Evolutionary conservation across 2,797 vertebrate genomes (phyloP).

Genomic region (Phyllotis vaccarum): DNA sequence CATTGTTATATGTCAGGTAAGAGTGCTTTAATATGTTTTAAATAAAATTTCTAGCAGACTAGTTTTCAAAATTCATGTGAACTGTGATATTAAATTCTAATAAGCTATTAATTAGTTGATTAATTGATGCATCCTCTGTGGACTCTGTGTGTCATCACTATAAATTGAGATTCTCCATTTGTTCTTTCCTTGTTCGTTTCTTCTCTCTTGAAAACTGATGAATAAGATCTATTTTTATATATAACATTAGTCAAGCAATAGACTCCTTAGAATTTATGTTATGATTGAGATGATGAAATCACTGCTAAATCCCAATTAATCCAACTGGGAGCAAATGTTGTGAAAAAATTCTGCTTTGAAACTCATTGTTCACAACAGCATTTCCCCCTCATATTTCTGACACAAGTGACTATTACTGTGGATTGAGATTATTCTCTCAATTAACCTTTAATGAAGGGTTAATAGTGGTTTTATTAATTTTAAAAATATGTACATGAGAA

Average conservation of each 20-base stretch:
- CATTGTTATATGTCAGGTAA: not conserved
- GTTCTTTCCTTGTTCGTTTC: not conserved
- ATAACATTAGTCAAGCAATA: not conserved
- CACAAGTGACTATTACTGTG: conserved; percentile 69
- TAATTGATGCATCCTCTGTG: too few species aligned
- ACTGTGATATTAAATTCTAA: not conserved
- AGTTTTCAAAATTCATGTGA: not conserved
- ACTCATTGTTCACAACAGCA: conserved; percentile 4
- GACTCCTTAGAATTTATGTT: conserved; percentile 44
- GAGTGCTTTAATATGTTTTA: not conserved
- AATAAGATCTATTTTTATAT: not conserved
- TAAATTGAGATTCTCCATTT: not conserved
- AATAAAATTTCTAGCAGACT: not conserved
- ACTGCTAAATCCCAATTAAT: conserved; percentile 62
- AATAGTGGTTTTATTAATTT: conserved; percentile 65
- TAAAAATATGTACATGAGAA: conserved; percentile 32
- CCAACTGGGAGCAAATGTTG: conserved; percentile 47
- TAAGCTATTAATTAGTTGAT: too few species aligned
- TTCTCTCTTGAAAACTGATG: not conserved
- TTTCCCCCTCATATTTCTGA: conserved; percentile 47
- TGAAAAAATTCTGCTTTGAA: conserved; percentile 58
- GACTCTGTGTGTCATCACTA: not conserved
- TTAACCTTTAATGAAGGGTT: conserved; percentile 77
- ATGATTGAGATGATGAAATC: conserved; percentile 54
- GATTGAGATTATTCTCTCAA: conserved; percentile 58